Evolutionary conservation across 2,797 vertebrate genomes (phyloP).

Genomic region (Lacerta agilis): DNA sequence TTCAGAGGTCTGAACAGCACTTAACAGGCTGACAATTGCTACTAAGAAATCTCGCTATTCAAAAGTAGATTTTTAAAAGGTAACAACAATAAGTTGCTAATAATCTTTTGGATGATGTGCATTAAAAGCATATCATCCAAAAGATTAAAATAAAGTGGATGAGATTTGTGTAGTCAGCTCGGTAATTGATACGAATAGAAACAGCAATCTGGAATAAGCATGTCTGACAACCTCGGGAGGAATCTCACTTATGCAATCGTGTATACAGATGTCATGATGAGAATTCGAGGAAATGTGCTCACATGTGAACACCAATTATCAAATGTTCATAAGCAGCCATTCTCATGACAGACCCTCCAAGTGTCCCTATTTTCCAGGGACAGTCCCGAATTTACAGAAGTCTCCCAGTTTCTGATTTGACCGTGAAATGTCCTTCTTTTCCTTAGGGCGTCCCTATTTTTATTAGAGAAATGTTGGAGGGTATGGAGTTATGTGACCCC

Average conservation of each 20-base stretch:
- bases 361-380: too few species aligned
- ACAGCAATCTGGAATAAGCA: background rate
- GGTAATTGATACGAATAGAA: background rate
- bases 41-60: conserved; percentile 79
- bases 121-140: conserved; percentile 75
- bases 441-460: too few species aligned
- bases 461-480: too few species aligned
- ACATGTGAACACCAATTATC: background rate
- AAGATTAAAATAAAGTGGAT: conserved; percentile 78
- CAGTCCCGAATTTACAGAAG: too few species aligned
- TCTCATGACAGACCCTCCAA: background rate
- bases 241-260: background rate
- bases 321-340: background rate
- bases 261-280: background rate
- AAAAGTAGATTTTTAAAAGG: conserved; percentile 75
- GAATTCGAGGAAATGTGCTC: background rate
- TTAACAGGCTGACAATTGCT: conserved; percentile 70
- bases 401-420: too few species aligned
- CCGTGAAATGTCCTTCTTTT: too few species aligned
- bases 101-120: conserved; percentile 84
- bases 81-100: conserved; percentile 84
- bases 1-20: conserved; percentile 65
- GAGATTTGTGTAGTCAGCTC: conserved; percentile 75
- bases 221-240: background rate
- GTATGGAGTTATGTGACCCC: too few species aligned